Conservation (phyloP, 2,113 vertebrate genomes). For the Phrynosoma platyrhinos region DNA sequence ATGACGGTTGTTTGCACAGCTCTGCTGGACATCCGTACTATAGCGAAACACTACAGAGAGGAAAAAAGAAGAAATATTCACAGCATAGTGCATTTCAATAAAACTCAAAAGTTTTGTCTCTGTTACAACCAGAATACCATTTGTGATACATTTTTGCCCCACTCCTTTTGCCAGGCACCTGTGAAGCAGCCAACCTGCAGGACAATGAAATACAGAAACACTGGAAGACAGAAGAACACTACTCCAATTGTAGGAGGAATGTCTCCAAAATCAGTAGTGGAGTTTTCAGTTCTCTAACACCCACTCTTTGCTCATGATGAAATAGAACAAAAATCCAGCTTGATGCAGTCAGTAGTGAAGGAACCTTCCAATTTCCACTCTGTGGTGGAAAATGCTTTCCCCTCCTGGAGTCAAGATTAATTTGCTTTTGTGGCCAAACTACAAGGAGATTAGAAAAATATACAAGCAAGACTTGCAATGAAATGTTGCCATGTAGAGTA, state of each 20-base stretch:
- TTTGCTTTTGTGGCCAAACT: background rate
- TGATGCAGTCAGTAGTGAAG: background rate
- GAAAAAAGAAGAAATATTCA: slow-evolving; percentile 25
- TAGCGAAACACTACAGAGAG: slow-evolving; percentile 88
- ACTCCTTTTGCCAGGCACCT: background rate
- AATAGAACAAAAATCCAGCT: background rate
- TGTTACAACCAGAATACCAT: background rate
- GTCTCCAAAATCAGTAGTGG: background rate
- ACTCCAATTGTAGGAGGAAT: background rate
- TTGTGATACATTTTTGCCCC: background rate
- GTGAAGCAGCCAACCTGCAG: background rate
- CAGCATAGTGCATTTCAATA: background rate
- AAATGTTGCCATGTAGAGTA: background rate
- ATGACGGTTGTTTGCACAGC: slow-evolving; percentile 85
- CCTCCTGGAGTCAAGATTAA: background rate
- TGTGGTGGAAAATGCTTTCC: background rate
- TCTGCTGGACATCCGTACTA: slow-evolving; percentile 82
- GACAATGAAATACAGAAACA: background rate
- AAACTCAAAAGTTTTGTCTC: background rate
- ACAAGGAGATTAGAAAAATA: background rate
- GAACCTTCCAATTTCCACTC: background rate
- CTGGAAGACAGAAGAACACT: background rate
- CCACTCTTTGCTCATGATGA: background rate
- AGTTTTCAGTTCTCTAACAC: background rate
- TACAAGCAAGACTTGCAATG: background rate